Conservation (phyloP, 1,140 invertebrate genomes). For the Pinna nobilis region DNA sequence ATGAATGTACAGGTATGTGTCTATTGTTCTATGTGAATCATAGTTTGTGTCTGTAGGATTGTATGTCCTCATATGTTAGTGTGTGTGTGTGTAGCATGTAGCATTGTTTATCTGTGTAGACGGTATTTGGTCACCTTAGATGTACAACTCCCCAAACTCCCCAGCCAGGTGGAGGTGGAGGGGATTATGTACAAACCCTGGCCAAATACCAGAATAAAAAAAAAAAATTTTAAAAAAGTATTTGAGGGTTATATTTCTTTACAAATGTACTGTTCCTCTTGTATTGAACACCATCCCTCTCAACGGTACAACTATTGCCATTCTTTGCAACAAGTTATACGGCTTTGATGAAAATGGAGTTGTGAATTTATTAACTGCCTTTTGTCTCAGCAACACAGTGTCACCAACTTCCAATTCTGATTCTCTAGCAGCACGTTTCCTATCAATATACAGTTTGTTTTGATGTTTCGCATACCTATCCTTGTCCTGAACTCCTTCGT, state of each 20-base stretch:
- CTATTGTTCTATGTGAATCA: no score
- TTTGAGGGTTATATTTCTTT: conserved; percentile 34
- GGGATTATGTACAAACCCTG: no score
- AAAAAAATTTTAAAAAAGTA: no score
- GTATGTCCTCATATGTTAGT: no score
- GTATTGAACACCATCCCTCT: conserved; percentile 30
- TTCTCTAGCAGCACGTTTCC: conserved; percentile 24
- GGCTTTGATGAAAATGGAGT: conserved; percentile 30
- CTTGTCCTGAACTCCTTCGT: conserved; percentile 11
- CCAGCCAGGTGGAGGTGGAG: no score
- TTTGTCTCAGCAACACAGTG: conserved; percentile 32
- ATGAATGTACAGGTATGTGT: no score
- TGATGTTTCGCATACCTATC: conserved; percentile 11
- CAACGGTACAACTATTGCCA: conserved; percentile 34
- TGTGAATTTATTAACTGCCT: conserved; percentile 28
- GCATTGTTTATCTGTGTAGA: no score
- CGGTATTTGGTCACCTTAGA: no score
- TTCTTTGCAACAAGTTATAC: conserved; percentile 30
- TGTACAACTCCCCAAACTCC: no score
- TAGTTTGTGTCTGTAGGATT: no score
- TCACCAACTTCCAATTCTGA: conserved; percentile 23
- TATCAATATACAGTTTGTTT: conserved; percentile 39
- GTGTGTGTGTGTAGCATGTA: no score
- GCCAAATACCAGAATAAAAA: no score
- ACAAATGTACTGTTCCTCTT: conserved; percentile 37